Base-by-base conservation (phyloP, 2,797 vertebrate genomes). In the Hypotaenidia okinawae region DNA sequence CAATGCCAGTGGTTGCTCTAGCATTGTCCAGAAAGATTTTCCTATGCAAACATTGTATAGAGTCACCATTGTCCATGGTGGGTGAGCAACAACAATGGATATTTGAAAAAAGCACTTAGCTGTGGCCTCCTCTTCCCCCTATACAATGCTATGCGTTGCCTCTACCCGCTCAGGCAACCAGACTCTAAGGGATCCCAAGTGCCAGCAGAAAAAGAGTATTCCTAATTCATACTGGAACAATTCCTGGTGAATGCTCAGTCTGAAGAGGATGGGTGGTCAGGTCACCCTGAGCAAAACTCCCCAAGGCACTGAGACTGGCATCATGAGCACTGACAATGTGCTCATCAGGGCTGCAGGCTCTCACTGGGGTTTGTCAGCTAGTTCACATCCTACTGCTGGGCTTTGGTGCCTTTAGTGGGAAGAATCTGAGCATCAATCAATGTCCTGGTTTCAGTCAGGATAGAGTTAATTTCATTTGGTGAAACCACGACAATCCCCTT, bases 251-350 rank as follows among this genome's bases (percentile, higher is more conserved):
- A 25, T 41, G 62, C 21, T 87, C 47, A 55, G 52, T 10, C 21
- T 66, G 68, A 68, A 41, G 64, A 69, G 64, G 66, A 15, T 13
- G n/a, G 32, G 52, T 2, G 6, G 33, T 58, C 52, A 70, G 37
- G 43, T 64, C 24, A 13, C 61, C 4, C 23, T 7, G 35, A 64
- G 62, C 43, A 33, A 41, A 57, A 15, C 74, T 58, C 73, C 9
- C 4, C 0, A 2, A 16, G 47, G 49, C 41, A 28, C 27, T 2
- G 0, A 10, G 23, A 10, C 67, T 87, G 61, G 35, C 32, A 2
- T 1, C 12, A 15, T 9, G 32, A 59, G 47, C 41, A 27, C 1
- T 19, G 61, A 13, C 28, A n/a, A 3, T 5, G 45, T 5, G 32
- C 35, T 14, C 47, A 24, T 16, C 16, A 8, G 61, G 49, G 41